phyloP scores from a whole-genome alignment of 2,888 invertebrate genomes.

The Brassicogethes aeneus region DNA sequence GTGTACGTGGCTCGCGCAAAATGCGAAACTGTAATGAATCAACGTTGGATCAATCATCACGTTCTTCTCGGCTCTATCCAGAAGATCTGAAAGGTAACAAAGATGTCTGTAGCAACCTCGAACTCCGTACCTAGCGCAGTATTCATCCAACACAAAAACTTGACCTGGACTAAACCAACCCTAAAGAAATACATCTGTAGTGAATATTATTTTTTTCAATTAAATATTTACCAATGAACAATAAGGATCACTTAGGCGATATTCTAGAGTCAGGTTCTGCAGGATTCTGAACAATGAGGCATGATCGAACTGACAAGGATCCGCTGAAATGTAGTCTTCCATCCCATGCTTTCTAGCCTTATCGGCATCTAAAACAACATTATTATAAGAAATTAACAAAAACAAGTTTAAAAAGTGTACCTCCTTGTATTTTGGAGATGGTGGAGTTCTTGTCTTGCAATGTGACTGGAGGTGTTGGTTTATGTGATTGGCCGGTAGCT shows the following conservation, averaged over 20 bases:
- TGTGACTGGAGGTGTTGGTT: slow-evolving; percentile 87
- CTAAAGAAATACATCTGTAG: slow-evolving; percentile 41
- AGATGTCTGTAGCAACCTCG: slow-evolving; percentile 95
- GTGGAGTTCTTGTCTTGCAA: slow-evolving; percentile 74
- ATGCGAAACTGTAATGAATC: slow-evolving; percentile 98
- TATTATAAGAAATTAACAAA: slow-evolving; percentile 13
- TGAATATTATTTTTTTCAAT: neutral
- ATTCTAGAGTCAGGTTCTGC: slow-evolving; percentile 89
- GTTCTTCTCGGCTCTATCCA: slow-evolving; percentile 86
- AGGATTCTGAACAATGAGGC: slow-evolving; percentile 84
- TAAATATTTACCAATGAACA: slow-evolving; percentile 75
- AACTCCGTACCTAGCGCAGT: slow-evolving; percentile 96
- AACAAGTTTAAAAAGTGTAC: slow-evolving; percentile 38
- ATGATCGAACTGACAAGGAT: slow-evolving; percentile 96
- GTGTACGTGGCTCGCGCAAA: slow-evolving; percentile 98
- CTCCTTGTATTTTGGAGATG: slow-evolving; percentile 84
- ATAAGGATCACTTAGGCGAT: slow-evolving; percentile 94
- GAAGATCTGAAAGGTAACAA: slow-evolving; percentile 88
- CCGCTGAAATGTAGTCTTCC: slow-evolving; percentile 99
- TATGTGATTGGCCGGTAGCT: slow-evolving; percentile 99
- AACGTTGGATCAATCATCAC: slow-evolving; percentile 96
- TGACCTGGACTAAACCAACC: slow-evolving; percentile 99
- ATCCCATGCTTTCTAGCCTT: slow-evolving; percentile 97
- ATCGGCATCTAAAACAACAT: slow-evolving; percentile 64
- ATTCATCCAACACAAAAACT: slow-evolving; percentile 96